Evolutionary conservation across 2,797 vertebrate species (phyloP), one percentile per base, ranked within the genome.

Genomic region (Poeciliopsis turneri): DNA sequence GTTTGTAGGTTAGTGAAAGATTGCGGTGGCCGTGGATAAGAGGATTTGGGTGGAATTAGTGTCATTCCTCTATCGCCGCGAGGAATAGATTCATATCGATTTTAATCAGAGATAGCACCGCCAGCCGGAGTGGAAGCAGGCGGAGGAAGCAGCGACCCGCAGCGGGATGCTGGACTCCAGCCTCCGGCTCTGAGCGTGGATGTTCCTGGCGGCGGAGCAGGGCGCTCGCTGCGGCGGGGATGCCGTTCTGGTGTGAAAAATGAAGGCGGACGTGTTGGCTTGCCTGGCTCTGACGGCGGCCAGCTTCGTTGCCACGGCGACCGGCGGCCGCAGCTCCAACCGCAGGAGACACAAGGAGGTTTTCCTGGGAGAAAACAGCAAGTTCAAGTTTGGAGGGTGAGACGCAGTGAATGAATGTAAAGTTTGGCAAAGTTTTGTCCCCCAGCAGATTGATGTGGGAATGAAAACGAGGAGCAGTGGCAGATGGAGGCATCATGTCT

Each of bases 21-120:
- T 95, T 94, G 92, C 91, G 86, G 85, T 84, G 92, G 92, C 89
- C 76, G 80, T 77, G 80, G 92, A 94, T 96, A 96, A 96, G 95
- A 96, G 95, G 96, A 96, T 96, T 96, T 95, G 69, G 43, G 87
- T 86, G 94, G 95, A 95, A 96, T 96, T 95, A 95, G 95, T 94
- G 94, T 93, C 93, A 94, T 94, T 96, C 94, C 93, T 95, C 91
- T 90, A 91, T 94, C 82, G 90, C 90, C 76, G 47, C 12, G 92
- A 92, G 91, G 87, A 94, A 94, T 93, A 88, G 90, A 95, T 94
- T 96, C 90, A 93, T 95, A 95, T 95, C 86, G 94, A 95, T 94
- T 96, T 96, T 94, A 94, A 94, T 96, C 94, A 94, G 93, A 79
- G 84, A 87, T 81, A 86, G 89, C 90, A 79, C 66, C 83, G 59